A percentile compares a stretch with the other conserved stretches of the same genome.
Evolutionary conservation across 2,797 vertebrate genomes (phyloP).

Genomic region (Sphaeramia orbicularis): DNA sequence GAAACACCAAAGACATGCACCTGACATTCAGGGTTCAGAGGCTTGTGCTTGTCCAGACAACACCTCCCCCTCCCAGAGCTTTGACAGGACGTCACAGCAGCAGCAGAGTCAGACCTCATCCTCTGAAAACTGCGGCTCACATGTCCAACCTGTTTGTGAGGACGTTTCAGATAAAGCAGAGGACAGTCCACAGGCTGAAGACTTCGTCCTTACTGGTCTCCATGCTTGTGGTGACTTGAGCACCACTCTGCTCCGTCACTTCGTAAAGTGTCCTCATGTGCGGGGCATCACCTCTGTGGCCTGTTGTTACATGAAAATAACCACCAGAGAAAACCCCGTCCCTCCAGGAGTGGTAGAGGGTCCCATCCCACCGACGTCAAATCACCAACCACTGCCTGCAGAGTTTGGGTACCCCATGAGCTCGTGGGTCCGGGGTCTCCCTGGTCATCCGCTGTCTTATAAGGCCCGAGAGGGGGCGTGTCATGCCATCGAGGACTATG

Average conservation of each 20-base stretch:
- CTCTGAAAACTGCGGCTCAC: neutral
- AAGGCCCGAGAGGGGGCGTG: slow-evolving; percentile 92
- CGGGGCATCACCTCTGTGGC: slow-evolving; percentile 89
- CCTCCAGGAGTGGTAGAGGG: slow-evolving; percentile 71
- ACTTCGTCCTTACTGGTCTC: slow-evolving; percentile 90
- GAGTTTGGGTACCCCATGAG: slow-evolving; percentile 91
- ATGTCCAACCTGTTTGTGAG: neutral
- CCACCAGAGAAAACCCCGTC: slow-evolving; percentile 79
- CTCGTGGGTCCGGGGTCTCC: slow-evolving; percentile 83
- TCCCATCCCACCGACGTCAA: neutral
- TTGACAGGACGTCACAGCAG: neutral
- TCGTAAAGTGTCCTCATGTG: slow-evolving; percentile 85
- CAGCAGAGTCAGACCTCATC: neutral
- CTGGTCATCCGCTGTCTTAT: slow-evolving; percentile 90
- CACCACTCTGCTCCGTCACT: slow-evolving; percentile 90
- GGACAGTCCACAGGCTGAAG: neutral
- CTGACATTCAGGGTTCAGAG: slow-evolving; percentile 1
- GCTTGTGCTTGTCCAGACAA: neutral
- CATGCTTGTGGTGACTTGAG: slow-evolving; percentile 96
- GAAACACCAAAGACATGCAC: neutral
- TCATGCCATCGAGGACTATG: slow-evolving; percentile 91
- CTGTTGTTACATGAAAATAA: slow-evolving; percentile 97
- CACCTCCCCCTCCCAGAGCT: neutral
- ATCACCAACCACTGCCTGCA: too few species aligned
- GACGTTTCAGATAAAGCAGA: neutral